A percentile compares a stretch with the other conserved stretches of the same genome.
phyloP scores from a whole-genome alignment of 2,113 vertebrate genomes.

The Gila orcuttii region DNA sequence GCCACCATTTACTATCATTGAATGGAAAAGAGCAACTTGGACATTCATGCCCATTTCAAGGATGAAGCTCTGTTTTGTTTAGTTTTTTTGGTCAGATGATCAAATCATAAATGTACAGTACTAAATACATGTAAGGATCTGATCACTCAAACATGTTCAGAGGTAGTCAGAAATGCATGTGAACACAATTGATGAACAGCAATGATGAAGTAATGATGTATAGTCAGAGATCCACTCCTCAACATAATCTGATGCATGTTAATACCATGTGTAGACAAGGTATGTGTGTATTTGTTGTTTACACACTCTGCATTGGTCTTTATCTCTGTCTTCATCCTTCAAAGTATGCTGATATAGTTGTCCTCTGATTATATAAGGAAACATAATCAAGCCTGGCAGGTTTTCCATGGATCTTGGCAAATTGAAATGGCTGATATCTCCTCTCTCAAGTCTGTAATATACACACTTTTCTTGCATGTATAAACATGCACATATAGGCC shows the following conservation, averaged over 20 bases:
- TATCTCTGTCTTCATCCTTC: neutral
- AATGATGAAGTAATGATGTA: neutral
- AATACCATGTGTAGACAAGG: neutral
- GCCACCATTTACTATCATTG: neutral
- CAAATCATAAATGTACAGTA: neutral
- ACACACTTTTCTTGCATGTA: conserved; percentile 26
- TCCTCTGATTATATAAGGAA: conserved; percentile 1
- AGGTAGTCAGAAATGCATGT: neutral
- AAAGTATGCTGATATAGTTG: neutral
- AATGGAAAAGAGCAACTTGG: neutral
- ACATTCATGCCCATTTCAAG: neutral
- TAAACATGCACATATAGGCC: neutral
- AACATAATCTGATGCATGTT: neutral
- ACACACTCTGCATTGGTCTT: neutral
- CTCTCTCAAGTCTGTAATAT: neutral
- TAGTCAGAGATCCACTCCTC: neutral
- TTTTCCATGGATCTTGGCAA: conserved; percentile 1
- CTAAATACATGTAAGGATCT: neutral
- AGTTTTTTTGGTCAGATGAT: too few species aligned
- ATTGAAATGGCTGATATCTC: neutral
- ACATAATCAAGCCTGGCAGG: conserved; percentile 30
- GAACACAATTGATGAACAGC: neutral
- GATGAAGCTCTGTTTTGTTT: too few species aligned
- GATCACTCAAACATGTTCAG: neutral
- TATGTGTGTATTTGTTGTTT: neutral